These are phyloP conservation scores for Gryllus longicercus DNA, from an alignment of 2,888 invertebrate species.

Conservation along the genomic window DNA sequence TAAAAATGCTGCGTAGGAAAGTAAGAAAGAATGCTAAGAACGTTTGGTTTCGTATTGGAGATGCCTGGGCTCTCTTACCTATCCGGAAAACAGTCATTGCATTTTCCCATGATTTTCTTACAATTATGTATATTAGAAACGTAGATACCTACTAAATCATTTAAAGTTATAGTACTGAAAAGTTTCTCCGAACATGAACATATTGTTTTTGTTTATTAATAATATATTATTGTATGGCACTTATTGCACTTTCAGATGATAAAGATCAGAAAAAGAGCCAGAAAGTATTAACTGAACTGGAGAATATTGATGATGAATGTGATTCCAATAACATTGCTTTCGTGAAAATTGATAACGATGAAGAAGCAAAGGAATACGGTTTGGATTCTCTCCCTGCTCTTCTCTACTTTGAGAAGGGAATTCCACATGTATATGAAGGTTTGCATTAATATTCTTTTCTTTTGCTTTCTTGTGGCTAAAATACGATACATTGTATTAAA, in stretches of 20 bases:
- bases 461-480: neutral
- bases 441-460: neutral
- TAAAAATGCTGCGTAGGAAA: too few species aligned
- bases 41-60: too few species aligned
- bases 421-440: constrained; percentile 61
- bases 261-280: constrained; percentile 88
- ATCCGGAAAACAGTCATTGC: too few species aligned
- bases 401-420: constrained; percentile 65
- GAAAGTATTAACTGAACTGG: constrained; percentile 76
- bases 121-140: too few species aligned
- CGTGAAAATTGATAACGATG: constrained; percentile 85
- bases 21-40: too few species aligned
- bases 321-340: constrained; percentile 89
- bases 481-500: neutral
- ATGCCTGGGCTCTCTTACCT: too few species aligned
- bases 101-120: too few species aligned
- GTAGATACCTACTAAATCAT: too few species aligned
- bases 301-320: constrained; percentile 91
- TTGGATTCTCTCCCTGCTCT: constrained; percentile 79
- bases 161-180: too few species aligned
- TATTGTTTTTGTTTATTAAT: neutral
- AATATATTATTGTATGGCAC: neutral
- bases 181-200: too few species aligned
- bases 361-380: constrained; percentile 85
- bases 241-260: constrained; percentile 65